These are phyloP conservation scores for Zygaena filipendulae DNA, from an alignment of 2,888 invertebrate genomes.

Conservation along the genomic window DNA sequence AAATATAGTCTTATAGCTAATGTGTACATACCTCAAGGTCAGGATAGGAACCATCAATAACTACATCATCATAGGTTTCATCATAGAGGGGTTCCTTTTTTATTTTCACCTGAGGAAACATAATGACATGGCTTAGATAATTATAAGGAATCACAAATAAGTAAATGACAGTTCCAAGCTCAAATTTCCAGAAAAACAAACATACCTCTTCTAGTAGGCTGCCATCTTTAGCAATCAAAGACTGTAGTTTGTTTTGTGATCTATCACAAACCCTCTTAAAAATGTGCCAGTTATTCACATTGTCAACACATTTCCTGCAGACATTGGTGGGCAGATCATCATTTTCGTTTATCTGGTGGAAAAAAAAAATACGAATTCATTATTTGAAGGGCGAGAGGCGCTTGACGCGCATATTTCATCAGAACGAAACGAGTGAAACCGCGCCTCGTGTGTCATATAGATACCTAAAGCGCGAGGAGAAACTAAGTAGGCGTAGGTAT, in stretches of 20 bases:
- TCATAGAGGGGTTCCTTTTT: conserved; percentile 70
- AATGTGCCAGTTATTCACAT: conserved; percentile 74
- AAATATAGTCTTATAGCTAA: no score
- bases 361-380: conserved; percentile 58
- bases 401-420: conserved; percentile 59
- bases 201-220: conserved; percentile 65
- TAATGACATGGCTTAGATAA: no score
- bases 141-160: conserved; percentile 25
- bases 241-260: conserved; percentile 73
- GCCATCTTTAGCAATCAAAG: conserved; percentile 65
- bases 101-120: conserved; percentile 62
- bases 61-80: conserved; percentile 62
- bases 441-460: conserved; percentile 54
- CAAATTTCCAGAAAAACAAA: conserved; percentile 37
- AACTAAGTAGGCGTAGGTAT: conserved; percentile 65
- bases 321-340: conserved; percentile 75
- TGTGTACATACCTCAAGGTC: conserved; percentile 57
- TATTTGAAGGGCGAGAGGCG: conserved; percentile 44
- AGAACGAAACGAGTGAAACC: conserved; percentile 55
- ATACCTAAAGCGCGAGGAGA: conserved; percentile 47
- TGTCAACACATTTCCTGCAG: conserved; percentile 71
- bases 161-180: conserved; percentile 41
- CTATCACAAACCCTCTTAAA: conserved; percentile 73
- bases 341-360: conserved; percentile 65
- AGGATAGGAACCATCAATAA: conserved; percentile 58